These are phyloP conservation scores for Aythya baeri DNA, from an alignment of 2,113 vertebrate genomes.

Conservation along the genomic window DNA sequence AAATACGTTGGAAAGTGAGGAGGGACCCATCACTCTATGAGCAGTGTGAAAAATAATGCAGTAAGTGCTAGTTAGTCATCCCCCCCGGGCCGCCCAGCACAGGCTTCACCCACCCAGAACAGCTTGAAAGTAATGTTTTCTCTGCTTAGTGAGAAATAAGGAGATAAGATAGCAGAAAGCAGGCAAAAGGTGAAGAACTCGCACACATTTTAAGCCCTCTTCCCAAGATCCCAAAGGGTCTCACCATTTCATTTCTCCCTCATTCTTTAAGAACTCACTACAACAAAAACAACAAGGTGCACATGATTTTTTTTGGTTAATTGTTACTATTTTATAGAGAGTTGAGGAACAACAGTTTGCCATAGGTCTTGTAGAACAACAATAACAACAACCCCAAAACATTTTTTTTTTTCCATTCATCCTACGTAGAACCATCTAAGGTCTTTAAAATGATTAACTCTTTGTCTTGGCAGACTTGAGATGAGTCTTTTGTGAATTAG, in stretches of 20 bases:
- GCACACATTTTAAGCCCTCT: not conserved
- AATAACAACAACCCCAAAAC: not conserved
- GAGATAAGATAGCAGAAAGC: not conserved
- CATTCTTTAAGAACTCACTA: not conserved
- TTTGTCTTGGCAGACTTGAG: conserved; percentile 1
- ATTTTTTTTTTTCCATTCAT: not conserved
- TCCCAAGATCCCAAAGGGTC: not conserved
- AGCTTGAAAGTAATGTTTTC: not conserved
- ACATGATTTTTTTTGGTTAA: not conserved
- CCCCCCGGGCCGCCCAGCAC: not conserved
- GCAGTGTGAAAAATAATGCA: not conserved
- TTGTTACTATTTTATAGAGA: not conserved
- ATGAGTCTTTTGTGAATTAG: not conserved
- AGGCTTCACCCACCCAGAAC: not conserved
- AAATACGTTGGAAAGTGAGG: not conserved
- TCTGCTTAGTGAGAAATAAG: not conserved
- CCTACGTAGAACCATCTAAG: not conserved
- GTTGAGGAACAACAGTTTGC: not conserved
- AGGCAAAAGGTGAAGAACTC: not conserved
- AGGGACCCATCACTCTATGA: not conserved
- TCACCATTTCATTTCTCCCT: not conserved
- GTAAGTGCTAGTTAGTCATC: not conserved
- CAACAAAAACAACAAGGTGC: not conserved
- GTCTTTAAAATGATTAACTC: conserved; percentile 17
- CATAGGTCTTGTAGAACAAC: not conserved